Percentiles rank a stretch among this genome's conserved stretches.
Evolutionary conservation across 2,797 vertebrate genomes (phyloP).

Genomic region (Galago senegalensis): DNA sequence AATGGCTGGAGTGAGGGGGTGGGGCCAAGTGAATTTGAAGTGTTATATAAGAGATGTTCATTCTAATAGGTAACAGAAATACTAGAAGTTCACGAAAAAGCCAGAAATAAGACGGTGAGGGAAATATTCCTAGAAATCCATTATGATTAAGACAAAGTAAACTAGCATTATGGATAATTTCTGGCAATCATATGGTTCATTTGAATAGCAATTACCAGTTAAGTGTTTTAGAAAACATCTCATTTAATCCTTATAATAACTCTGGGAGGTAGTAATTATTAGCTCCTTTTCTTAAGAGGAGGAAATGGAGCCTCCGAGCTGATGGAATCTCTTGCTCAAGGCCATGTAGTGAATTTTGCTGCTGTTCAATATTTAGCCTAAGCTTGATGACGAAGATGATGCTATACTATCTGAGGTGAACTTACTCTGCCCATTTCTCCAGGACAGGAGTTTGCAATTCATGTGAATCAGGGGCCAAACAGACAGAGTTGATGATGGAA

Average conservation of each 20-base stretch:
- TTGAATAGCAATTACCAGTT: constrained; percentile 10
- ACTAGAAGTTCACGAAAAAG: neutral
- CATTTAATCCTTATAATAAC: neutral
- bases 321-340: neutral
- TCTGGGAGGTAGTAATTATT: neutral
- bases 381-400: neutral
- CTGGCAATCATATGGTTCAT: neutral
- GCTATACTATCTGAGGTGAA: neutral
- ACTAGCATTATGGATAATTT: constrained; percentile 10
- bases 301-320: neutral
- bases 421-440: neutral
- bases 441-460: neutral
- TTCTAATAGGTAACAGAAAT: neutral
- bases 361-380: neutral
- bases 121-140: constrained; percentile 14
- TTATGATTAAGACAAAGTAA: constrained; percentile 9
- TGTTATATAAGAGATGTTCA: too few species aligned
- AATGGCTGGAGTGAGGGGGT: neutral
- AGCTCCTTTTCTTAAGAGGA: neutral
- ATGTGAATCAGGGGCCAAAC: too few species aligned
- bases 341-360: neutral
- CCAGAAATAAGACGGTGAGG: neutral
- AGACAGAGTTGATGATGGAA: neutral
- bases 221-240: constrained; percentile 21
- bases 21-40: neutral